Evolutionary conservation across 2,888 invertebrate species (phyloP).

Genomic region (Eumerus sabulonum): DNA sequence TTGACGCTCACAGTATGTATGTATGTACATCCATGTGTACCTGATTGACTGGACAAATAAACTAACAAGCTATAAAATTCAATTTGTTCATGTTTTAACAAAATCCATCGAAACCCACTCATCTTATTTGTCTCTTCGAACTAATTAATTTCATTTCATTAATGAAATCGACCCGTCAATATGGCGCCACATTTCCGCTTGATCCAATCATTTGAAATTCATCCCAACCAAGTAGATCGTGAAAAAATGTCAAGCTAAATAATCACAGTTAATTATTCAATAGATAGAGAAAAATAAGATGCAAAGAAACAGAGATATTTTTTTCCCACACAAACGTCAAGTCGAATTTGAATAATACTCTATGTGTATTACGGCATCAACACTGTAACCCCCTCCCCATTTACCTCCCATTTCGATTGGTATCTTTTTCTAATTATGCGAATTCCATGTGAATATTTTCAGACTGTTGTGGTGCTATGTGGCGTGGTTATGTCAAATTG

Average conservation of each 20-base stretch:
- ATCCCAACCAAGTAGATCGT: conserved; percentile 1
- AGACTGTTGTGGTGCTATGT: too few relatives aligned
- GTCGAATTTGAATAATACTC: neutral
- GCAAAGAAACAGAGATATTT: conserved; percentile 15
- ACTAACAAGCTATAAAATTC: too few relatives aligned
- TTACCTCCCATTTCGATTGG: too few relatives aligned
- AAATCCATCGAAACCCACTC: conserved; percentile 29
- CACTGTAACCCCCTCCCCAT: too few relatives aligned
- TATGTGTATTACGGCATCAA: too few relatives aligned
- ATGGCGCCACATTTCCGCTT: conserved; percentile 60
- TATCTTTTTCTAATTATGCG: too few relatives aligned
- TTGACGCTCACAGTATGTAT: too few relatives aligned
- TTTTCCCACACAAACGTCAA: conserved; percentile 10
- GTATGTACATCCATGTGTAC: too few relatives aligned
- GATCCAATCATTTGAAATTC: conserved; percentile 25
- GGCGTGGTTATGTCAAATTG: too few relatives aligned
- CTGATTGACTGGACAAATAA: too few relatives aligned
- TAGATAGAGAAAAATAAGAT: conserved; percentile 1
- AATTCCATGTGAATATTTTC: too few relatives aligned
- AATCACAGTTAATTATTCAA: conserved; percentile 43
- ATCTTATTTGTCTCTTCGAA: conserved; percentile 5
- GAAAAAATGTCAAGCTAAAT: neutral
- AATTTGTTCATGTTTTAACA: too few relatives aligned
- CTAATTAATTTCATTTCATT: neutral
- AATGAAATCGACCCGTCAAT: conserved; percentile 13